phyloP scores from a whole-genome alignment of 2,888 invertebrate species.

The Pyrochroa serraticornis region DNA sequence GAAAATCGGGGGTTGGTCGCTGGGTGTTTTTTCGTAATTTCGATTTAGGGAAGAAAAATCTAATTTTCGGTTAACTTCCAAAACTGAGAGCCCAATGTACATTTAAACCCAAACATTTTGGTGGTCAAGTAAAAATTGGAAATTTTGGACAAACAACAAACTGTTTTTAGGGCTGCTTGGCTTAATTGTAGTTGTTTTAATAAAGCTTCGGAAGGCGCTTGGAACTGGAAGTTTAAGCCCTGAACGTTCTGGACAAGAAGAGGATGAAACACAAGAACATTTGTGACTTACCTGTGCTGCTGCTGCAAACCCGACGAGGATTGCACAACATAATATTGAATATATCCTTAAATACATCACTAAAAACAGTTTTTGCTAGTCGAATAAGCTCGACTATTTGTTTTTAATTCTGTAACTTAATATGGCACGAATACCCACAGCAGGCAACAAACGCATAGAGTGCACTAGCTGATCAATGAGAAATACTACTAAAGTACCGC shows the following conservation, averaged over 20 bases:
- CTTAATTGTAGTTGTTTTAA: slow-evolving; percentile 1
- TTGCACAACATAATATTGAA: slow-evolving; percentile 73
- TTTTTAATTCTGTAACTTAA: slow-evolving; percentile 50
- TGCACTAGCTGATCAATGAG: slow-evolving; percentile 53
- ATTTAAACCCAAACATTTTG: too few species aligned
- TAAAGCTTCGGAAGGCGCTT: background rate
- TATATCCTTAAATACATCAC: slow-evolving; percentile 82
- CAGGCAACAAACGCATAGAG: slow-evolving; percentile 53
- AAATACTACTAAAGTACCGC: slow-evolving; percentile 14
- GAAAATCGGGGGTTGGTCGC: background rate
- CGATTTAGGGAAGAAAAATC: background rate
- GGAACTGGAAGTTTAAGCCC: slow-evolving; percentile 14
- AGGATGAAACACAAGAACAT: slow-evolving; percentile 38
- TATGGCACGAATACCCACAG: slow-evolving; percentile 54
- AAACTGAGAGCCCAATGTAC: background rate
- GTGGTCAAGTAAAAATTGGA: too few species aligned
- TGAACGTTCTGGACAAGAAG: background rate
- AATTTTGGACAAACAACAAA: background rate
- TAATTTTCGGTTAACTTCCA: background rate
- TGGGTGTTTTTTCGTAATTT: background rate
- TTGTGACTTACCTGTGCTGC: slow-evolving; percentile 73
- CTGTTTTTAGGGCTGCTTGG: background rate
- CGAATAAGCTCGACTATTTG: slow-evolving; percentile 49
- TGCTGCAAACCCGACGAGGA: slow-evolving; percentile 75
- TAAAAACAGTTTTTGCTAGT: slow-evolving; percentile 57